phyloP scores from a whole-genome alignment of 2,797 vertebrate species.

The Micropoecilia bifurca region DNA sequence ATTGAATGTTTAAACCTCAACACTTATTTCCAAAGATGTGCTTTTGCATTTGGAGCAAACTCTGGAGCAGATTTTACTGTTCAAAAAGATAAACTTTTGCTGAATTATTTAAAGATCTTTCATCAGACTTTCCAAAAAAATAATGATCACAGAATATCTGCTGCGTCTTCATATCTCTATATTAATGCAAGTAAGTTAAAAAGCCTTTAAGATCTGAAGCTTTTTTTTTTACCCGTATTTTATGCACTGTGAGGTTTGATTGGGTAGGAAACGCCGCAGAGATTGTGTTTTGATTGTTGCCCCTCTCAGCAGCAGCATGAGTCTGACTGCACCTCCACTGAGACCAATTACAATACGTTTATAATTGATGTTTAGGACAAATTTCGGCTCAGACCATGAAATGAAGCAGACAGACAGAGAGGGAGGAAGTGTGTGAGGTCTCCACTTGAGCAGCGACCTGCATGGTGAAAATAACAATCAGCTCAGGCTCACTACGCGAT shows the following conservation, averaged over 20 bases:
- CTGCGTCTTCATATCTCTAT: background rate
- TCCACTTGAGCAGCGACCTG: conserved; percentile 55
- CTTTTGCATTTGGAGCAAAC: background rate
- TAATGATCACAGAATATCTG: background rate
- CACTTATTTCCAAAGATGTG: background rate
- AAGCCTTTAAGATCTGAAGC: background rate
- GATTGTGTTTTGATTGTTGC: conserved; percentile 42
- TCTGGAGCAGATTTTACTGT: background rate
- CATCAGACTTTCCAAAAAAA: background rate
- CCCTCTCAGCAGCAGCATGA: conserved; percentile 32
- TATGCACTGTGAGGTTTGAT: conserved; percentile 16
- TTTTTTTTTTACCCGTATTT: background rate
- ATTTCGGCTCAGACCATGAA: conserved; percentile 36
- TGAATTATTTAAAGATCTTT: background rate
- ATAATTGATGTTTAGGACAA: conserved; percentile 62
- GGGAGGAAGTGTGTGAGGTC: conserved; percentile 47
- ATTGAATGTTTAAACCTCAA: background rate
- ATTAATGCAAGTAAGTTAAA: background rate
- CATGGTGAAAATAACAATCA: conserved; percentile 75
- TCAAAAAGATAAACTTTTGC: background rate
- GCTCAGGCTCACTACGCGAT: conserved; percentile 52
- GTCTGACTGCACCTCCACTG: conserved; percentile 38
- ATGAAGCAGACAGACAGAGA: conserved; percentile 40
- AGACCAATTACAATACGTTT: conserved; percentile 54
- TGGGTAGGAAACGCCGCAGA: conserved; percentile 17